Base-by-base conservation (phyloP, 64 coral and sea anemone genomes). In the Orbicella faveolata region DNA sequence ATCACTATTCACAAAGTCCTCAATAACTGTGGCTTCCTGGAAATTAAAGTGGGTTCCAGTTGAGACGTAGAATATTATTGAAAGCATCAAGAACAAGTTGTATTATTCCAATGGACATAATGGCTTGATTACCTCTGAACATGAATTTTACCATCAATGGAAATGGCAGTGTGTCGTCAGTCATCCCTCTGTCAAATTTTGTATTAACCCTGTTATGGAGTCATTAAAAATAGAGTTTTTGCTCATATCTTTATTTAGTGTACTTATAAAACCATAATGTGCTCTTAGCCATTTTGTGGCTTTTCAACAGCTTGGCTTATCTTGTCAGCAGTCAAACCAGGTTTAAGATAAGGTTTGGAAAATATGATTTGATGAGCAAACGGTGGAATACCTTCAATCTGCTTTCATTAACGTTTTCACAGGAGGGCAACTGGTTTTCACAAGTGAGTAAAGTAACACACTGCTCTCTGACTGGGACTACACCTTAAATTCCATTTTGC, bases 51-150 rank as follows among this genome's bases (percentile, higher is more conserved):
- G 66, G 19, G 10, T 59, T 39, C 9, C 23, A 15, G 4, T 51
- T n/a, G 13, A 70, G 63, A 52, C 70, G 82, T 84, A 9, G 65
- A 64, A 82, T 6, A 1, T 63, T 30, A 53, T 82, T 84, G 36
- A 73, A 52, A 41, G 41, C 37, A 52, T 67, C 34, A n/a, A 37
- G 82, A 70, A 26, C 63, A 84, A 59, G 57, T 39, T 52, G 36
- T 36, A 8, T 84, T 84, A 84, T 70, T 52, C 37, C 63, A 84
- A 41, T 14, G 63, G 34, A 84, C 65, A 25, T 39, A 82, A 82
- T 70, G 37, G 82, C 82, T 72, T 84, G 63, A 84, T 52, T 52
- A 72, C 41, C 52, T 51, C 82, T 84, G 82, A 84, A 84, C 35
- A 69, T 10, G 52, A 36, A 7, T 13, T 23, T 84, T 20, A 39